Evolutionary conservation across 2,888 invertebrate genomes (phyloP).

Genomic region (Euzophera pinguis): DNA sequence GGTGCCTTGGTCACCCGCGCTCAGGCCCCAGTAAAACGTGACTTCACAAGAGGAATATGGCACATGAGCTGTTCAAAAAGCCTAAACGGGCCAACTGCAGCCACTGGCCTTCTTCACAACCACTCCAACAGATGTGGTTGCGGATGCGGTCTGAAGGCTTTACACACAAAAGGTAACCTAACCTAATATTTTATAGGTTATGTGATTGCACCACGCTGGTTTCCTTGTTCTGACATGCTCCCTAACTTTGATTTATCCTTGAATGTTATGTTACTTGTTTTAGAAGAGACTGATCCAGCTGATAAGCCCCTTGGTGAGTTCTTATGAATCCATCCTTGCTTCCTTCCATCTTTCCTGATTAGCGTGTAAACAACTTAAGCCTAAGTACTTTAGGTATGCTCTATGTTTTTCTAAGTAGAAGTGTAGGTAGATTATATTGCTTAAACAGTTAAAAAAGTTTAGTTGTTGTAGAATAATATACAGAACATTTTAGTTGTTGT

Average conservation of each 20-base stretch:
- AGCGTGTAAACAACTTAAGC: not conserved
- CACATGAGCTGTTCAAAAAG: conserved; percentile 81
- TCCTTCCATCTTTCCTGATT: conserved; percentile 23
- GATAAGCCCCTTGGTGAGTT: conserved; percentile 66
- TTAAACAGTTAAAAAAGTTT: no score
- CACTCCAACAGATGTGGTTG: conserved; percentile 84
- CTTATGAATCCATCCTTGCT: conserved; percentile 26
- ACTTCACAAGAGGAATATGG: conserved; percentile 86
- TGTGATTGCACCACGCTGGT: conserved; percentile 56
- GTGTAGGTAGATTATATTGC: no score
- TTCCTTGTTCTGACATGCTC: conserved; percentile 10
- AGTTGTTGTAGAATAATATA: no score
- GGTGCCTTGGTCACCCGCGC: conserved; percentile 58
- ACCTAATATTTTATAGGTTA: conserved; percentile 54
- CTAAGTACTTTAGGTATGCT: not conserved
- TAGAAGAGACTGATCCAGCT: conserved; percentile 34
- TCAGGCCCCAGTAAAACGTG: conserved; percentile 77
- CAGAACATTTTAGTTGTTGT: no score
- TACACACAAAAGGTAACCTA: conserved; percentile 85
- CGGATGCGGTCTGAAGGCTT: conserved; percentile 81
- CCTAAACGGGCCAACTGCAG: conserved; percentile 47
- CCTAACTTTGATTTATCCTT: not conserved
- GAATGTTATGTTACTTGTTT: not conserved
- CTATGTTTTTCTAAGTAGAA: not conserved
- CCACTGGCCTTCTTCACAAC: conserved; percentile 68